Evolutionary conservation across 2,797 vertebrate genomes (phyloP), one percentile per base, ranked within the genome.

Genomic region (Cirrhinus molitorella): DNA sequence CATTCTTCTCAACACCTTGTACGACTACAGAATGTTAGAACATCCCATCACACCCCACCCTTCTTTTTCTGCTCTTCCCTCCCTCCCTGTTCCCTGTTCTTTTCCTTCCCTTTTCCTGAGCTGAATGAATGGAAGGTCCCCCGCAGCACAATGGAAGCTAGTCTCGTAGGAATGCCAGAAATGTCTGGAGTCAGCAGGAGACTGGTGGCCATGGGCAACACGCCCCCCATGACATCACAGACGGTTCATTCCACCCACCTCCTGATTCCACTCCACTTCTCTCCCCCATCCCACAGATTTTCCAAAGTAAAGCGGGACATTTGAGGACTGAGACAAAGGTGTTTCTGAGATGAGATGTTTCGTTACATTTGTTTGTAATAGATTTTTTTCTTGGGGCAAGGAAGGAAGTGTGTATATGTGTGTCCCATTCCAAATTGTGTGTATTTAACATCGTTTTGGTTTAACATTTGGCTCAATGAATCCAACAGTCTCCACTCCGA

Each of bases 131-230:
- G 83, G 85, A 88, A 82, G 81, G 81, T 85, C 74, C 83, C 86
- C 80, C 17, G 68, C 78, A 88, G 88, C 88, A 89, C 88, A 89
- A 89, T 89, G 76, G 76, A 88, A 85, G 76, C 83, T 75, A 73
- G 83, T 85, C 85, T 80, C 72, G 31, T 66, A 88, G 84, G 88
- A 90, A 90, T 89, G 85, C 74, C 80, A 85, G 86, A 83, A 89
- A 88, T 85, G 84, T 86, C 83, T 88, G 83, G 57, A 89, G 88
- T 89, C 90, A 89, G 90, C 90, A 89, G 74, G 88, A 88, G 85
- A 80, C 85, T 85, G 37, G 73, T 68, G 86, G 79, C 85, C 68
- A 85, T 72, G 40, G 71, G 83, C 84, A 79, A 83, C 73, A 79
- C 78, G 40, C 80, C 72, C 77, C 82, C 47, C 72, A 74, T 89